These are phyloP conservation scores for Chelidonichthys spinosus DNA, from an alignment of 2,797 vertebrate genomes.

Conservation along the genomic window DNA sequence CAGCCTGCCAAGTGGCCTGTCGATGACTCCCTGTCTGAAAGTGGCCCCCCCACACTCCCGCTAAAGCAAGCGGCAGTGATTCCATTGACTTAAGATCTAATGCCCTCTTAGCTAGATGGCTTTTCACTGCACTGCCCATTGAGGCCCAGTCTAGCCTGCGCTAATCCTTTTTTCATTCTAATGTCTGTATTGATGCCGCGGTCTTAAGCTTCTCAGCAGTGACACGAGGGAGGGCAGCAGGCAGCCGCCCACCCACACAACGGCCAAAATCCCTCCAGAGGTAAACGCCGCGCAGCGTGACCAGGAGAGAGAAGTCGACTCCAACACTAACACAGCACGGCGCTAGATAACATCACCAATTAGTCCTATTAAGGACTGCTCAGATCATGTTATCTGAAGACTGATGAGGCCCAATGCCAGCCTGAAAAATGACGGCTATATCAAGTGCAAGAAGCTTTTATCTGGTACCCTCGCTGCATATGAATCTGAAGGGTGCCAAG, in stretches of 20 bases:
- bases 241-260: slow-evolving; percentile 41
- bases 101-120: slow-evolving; percentile 65
- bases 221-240: slow-evolving; percentile 55
- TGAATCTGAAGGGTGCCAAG: slow-evolving; percentile 13
- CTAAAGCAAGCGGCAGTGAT: slow-evolving; percentile 46
- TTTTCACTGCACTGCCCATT: slow-evolving; percentile 66
- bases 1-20: slow-evolving; percentile 29
- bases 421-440: slow-evolving; percentile 29
- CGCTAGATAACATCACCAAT: slow-evolving; percentile 37
- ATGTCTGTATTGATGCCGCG: slow-evolving; percentile 70
- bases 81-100: slow-evolving; percentile 69
- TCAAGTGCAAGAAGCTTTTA: slow-evolving; percentile 36
- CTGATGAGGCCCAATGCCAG: slow-evolving; percentile 20
- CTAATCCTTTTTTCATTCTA: slow-evolving; percentile 76
- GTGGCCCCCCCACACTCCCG: slow-evolving; percentile 29
- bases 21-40: slow-evolving; percentile 23
- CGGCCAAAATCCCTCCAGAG: slow-evolving; percentile 24
- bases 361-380: slow-evolving; percentile 39
- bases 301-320: slow-evolving; percentile 24
- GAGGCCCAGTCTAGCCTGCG: slow-evolving; percentile 66
- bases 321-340: neutral
- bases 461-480: slow-evolving; percentile 24
- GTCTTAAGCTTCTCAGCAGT: slow-evolving; percentile 69
- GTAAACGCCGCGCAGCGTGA: slow-evolving; percentile 27
- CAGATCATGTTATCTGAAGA: slow-evolving; percentile 43